A percentile compares a stretch with the other conserved stretches of the same genome.
phyloP scores from a whole-genome alignment of 2,888 invertebrate species.

The Oligia fasciuncula region DNA sequence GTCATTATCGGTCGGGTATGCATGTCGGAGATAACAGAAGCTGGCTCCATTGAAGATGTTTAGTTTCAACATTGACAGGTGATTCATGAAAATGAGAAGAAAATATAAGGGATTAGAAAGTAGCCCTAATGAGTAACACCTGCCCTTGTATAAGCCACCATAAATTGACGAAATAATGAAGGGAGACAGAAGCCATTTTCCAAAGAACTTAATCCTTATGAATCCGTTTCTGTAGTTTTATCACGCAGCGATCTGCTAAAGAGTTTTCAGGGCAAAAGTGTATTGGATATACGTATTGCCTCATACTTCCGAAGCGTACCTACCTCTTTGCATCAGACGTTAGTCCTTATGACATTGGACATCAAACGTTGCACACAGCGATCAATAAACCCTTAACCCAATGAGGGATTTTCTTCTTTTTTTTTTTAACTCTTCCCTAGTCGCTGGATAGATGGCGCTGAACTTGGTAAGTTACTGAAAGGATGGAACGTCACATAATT shows the following conservation, averaged over 20 bases:
- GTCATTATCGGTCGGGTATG: slow-evolving; percentile 66
- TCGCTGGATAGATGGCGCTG: no score
- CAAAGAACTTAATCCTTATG: neutral
- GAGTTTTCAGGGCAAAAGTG: neutral
- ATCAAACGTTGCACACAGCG: neutral
- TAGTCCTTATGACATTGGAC: neutral
- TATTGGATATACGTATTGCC: neutral
- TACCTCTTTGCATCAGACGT: neutral
- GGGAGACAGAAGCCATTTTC: neutral
- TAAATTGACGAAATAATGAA: neutral
- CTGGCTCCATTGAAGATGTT: slow-evolving; percentile 42
- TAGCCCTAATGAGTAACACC: neutral
- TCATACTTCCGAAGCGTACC: neutral
- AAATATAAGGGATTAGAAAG: slow-evolving; percentile 38
- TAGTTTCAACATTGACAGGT: slow-evolving; percentile 36
- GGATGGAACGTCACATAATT: no score
- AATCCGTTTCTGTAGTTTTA: no score
- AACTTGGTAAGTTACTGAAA: no score
- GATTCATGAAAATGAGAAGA: slow-evolving; percentile 32
- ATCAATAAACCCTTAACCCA: neutral
- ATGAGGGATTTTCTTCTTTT: no score
- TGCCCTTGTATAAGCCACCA: neutral
- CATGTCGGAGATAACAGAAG: slow-evolving; percentile 60
- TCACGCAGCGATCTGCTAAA: neutral
- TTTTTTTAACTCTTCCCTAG: no score